Percentiles rank a stretch among this genome's conserved stretches.
Evolutionary conservation across 2,113 vertebrate species (phyloP).

Genomic region (Amia ocellicauda): DNA sequence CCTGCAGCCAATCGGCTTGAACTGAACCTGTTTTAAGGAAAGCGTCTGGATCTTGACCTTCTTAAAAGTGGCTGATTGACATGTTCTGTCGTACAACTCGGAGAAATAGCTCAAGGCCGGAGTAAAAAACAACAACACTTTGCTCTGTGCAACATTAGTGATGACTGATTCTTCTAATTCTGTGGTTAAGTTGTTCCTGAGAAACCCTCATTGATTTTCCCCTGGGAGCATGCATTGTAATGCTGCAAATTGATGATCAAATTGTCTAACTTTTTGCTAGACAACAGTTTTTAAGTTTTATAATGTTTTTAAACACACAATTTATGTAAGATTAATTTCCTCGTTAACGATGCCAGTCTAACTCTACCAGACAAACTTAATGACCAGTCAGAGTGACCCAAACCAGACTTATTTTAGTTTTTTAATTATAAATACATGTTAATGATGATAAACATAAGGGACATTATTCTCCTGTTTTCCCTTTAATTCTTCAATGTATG

Average conservation of each 20-base stretch:
- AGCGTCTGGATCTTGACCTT: background rate
- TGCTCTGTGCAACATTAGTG: conserved; percentile 19
- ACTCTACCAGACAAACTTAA: no score
- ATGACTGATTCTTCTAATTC: conserved; percentile 59
- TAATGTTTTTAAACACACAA: no score
- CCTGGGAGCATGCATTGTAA: conserved; percentile 38
- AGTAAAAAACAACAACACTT: conserved; percentile 7
- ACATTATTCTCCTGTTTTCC: background rate
- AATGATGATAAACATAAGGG: background rate
- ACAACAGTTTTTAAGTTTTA: no score
- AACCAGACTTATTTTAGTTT: background rate
- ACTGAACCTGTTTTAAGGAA: no score
- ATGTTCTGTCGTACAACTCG: background rate
- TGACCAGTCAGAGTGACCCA: background rate
- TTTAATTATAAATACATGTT: background rate
- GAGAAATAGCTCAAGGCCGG: background rate
- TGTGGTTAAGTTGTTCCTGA: conserved; percentile 59
- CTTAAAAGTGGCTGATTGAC: conserved; percentile 5
- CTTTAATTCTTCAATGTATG: conserved; percentile 4
- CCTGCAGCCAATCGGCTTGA: background rate
- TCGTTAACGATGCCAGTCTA: no score
- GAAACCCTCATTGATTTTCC: conserved; percentile 54
- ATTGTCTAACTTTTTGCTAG: no score
- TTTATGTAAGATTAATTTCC: no score
- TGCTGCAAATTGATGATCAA: no score